Conservation (phyloP, 92 coral and sea anemone species). For the Palythoa heliodiscus region DNA sequence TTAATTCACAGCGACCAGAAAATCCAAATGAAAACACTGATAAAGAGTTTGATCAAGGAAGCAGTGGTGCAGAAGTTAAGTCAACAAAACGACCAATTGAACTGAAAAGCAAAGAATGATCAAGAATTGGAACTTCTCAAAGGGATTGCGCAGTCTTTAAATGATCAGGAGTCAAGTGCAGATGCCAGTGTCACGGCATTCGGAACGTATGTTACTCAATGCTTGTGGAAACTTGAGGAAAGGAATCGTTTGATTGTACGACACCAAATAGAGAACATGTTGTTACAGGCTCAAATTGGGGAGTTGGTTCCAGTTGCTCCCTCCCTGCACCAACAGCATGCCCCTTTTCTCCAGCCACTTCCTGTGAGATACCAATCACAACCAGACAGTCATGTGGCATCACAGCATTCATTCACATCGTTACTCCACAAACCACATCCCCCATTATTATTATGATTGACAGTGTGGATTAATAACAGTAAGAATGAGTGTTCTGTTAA, state of each 20-base stretch:
- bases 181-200: constrained; percentile 24
- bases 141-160: constrained; percentile 15
- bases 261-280: constrained; percentile 21
- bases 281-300: constrained; percentile 18
- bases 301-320: constrained; percentile 19
- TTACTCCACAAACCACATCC: constrained; percentile 19
- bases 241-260: constrained; percentile 11
- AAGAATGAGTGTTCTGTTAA: constrained; percentile 3
- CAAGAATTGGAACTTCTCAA: constrained; percentile 28
- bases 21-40: constrained; percentile 18
- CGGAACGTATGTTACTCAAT: constrained; percentile 23
- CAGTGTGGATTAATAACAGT: constrained; percentile 16
- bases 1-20: constrained; percentile 11
- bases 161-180: constrained; percentile 25
- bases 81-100: constrained; percentile 16
- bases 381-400: constrained; percentile 27
- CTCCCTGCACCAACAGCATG: constrained; percentile 22
- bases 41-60: constrained; percentile 13
- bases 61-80: constrained; percentile 16
- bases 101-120: constrained; percentile 27
- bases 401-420: constrained; percentile 22
- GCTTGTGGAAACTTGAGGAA: constrained; percentile 19
- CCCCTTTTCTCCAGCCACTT: constrained; percentile 22
- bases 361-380: constrained; percentile 27
- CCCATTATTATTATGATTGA: constrained; percentile 16